Conservation (phyloP, 2,113 vertebrate species). For the Cyrtonyx montezumae region DNA sequence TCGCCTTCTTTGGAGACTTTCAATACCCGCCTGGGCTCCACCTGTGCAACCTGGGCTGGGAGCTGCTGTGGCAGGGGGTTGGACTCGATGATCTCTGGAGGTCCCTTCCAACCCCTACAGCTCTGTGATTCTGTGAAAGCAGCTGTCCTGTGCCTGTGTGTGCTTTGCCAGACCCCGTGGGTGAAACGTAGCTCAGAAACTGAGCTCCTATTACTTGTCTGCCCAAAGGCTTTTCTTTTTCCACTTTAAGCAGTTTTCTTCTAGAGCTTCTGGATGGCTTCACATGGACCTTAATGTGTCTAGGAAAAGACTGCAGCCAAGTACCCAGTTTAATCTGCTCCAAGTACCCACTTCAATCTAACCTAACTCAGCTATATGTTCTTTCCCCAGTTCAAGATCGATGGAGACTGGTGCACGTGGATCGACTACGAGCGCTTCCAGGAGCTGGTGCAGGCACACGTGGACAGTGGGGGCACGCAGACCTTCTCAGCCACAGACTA, state of each 20-base stretch:
- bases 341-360: not conserved
- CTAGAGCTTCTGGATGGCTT: not conserved
- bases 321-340: not conserved
- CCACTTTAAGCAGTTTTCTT: not conserved
- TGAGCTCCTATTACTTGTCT: not conserved
- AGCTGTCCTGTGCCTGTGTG: not conserved
- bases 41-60: too few relatives aligned
- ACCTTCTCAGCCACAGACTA: conserved; percentile 88
- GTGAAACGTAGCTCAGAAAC: not conserved
- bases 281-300: not conserved
- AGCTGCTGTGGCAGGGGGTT: too few relatives aligned
- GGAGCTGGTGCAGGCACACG: conserved; percentile 77
- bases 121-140: too few relatives aligned
- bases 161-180: not conserved
- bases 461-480: conserved; percentile 71
- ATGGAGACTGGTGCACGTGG: conserved; percentile 91
- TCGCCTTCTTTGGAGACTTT: too few relatives aligned
- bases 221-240: not conserved
- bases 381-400: conserved; percentile 88
- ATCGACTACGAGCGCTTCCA: conserved; percentile 92
- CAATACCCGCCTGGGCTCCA: too few relatives aligned
- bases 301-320: not conserved
- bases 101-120: too few relatives aligned
- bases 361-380: too few relatives aligned
- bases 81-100: too few relatives aligned